Evolutionary conservation across 2,113 vertebrate species (phyloP), one percentile per base, ranked within the genome.

Genomic region (Garra rufa): DNA sequence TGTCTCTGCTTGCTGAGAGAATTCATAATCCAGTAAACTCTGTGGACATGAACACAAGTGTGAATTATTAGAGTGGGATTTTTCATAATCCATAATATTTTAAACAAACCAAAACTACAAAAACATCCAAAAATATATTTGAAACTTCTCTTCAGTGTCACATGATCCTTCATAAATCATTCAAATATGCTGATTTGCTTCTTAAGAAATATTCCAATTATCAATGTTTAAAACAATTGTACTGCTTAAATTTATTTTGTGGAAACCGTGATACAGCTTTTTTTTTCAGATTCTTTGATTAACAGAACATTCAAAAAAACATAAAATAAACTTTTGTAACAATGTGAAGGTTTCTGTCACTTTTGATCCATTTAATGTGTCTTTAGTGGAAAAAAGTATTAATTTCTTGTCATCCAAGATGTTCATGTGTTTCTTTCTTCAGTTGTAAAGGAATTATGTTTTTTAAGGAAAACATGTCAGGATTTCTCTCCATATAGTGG

Each of bases 21-120:
- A 83, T 76, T 91, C 52, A 85, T 85, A 78, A 84, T 92, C 92
- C 73, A 87, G 81, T 41, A 77, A 87, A 86, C 91, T 92, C 92
- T 95, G 87, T 43, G 1, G 15, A 81, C 57, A 85, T 44, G 9
- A 65, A 24, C 30, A 57, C 17, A 67, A 67, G 44, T n/a, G 41
- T 57, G 7, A 5, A n/a, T 76, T 63, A 79, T 83, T 78, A 73
- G 59, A 44, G 21, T 24, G 52, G 15, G 48, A 30, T 28, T 30
- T n/a, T 17, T 30, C 59, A 63, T 61, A 26, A 3, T 61, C 13
- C 11, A 63, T 19, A 6, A 81, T 82, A 1, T 34, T 43, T 48
- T 44, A 46, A 13, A 26, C 24, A 50, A 10, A 50, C 15, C 28
- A 13, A 52, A 75, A 75, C 63, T 67, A 34, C 63, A 65, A 63